Percentiles rank a stretch among this genome's conserved stretches.
phyloP scores from a whole-genome alignment of 2,888 invertebrate genomes.

The Nasonia oneida region DNA sequence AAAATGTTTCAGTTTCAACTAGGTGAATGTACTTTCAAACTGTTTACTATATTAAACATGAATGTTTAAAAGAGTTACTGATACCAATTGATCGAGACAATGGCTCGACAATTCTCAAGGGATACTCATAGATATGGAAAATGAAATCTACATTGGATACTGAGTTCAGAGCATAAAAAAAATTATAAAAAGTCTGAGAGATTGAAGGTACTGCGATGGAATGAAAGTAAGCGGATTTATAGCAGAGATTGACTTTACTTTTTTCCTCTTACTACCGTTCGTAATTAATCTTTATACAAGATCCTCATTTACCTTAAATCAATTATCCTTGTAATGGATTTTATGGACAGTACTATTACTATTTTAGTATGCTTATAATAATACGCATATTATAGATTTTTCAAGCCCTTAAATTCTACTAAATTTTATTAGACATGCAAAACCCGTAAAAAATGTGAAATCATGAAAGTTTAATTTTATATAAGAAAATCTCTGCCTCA shows the following conservation, averaged over 20 bases:
- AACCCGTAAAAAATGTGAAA: neutral
- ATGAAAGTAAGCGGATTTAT: constrained; percentile 68
- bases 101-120: neutral
- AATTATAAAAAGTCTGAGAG: constrained; percentile 36
- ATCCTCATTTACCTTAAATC: constrained; percentile 7
- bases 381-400: neutral
- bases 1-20: neutral
- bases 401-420: neutral
- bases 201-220: constrained; percentile 60
- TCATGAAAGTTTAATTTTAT: too few relatives aligned
- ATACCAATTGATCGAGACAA: neutral
- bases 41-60: neutral
- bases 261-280: constrained; percentile 41
- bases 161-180: neutral
- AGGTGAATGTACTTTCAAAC: neutral
- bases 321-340: constrained; percentile 33
- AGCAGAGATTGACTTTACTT: constrained; percentile 63
- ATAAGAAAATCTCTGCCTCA: neutral
- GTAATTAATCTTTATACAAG: constrained; percentile 56
- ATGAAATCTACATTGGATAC: constrained; percentile 55
- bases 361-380: neutral
- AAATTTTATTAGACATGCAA: neutral
- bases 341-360: neutral
- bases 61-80: neutral
- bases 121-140: constrained; percentile 34